Evolutionary conservation across 2,113 vertebrate species (phyloP).

Genomic region (Morone chrysops): DNA sequence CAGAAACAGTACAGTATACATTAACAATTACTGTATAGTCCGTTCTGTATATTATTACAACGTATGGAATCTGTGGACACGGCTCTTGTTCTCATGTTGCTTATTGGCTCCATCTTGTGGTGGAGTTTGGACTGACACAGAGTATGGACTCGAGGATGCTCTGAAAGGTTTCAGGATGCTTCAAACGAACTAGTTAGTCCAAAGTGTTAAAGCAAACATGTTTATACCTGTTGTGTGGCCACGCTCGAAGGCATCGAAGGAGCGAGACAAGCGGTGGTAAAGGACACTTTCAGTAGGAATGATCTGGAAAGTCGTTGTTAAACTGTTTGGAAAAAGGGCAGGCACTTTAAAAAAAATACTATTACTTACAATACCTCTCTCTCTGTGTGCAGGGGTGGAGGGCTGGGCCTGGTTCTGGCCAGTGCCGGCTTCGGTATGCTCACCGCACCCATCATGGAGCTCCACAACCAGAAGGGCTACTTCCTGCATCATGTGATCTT

Average conservation of each 20-base stretch:
- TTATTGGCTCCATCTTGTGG: constrained; percentile 65
- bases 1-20: not conserved
- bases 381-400: constrained; percentile 87
- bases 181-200: no score
- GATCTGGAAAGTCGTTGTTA: no score
- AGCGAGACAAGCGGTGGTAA: not conserved
- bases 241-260: not conserved
- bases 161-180: not conserved
- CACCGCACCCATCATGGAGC: constrained; percentile 97
- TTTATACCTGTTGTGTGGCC: not conserved
- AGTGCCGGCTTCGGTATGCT: constrained; percentile 97
- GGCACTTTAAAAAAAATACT: no score
- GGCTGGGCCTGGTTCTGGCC: constrained; percentile 94
- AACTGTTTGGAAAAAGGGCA: no score
- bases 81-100: constrained; percentile 4
- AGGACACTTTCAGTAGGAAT: not conserved
- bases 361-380: not conserved
- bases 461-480: constrained; percentile 99
- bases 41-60: not conserved
- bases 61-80: not conserved
- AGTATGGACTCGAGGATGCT: no score
- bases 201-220: no score
- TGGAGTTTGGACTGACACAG: not conserved
- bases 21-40: not conserved
- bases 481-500: constrained; percentile 99